Base-by-base conservation (phyloP, 2,797 vertebrate genomes). In the Sorex maritimensis region DNA sequence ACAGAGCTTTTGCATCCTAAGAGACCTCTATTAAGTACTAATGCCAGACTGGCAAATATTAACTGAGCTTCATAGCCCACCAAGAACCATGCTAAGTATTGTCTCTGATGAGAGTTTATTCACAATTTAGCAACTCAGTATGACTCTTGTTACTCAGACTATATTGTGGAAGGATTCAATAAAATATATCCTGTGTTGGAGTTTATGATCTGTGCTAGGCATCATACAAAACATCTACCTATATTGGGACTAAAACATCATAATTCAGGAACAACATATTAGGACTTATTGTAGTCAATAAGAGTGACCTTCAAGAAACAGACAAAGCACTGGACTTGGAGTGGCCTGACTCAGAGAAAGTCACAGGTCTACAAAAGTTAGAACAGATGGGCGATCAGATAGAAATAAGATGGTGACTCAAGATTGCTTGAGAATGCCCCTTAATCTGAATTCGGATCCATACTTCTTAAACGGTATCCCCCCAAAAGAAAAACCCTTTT, bases 401-500 rank as follows among this genome's bases (percentile, higher is more conserved):
- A 4, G 44, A 61, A 81, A 30, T 41, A 84, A 13, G 61, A 91
- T 0, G 13, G 30, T 13, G 68, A 84, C 30, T 90, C 21, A 17
- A 69, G 26, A 80, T 6, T 6, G 49, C 46, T 74, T 74, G 41
- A 58, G 49, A 61, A 67, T 61, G 14, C 41, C 41, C 81, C 44
- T 94, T 79, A 84, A 92, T 82, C 44, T 74, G 92, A 44, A 93
- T 63, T 84, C 55, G 49, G 28, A 41, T n/a, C 88, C 84, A 81
- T 79, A 44, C 71, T 85, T 30, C 30, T 93, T 91, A 83, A 90
- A 89, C 26, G 72, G 81, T 69, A 85, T 52, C 68, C 21, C 67
- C 9, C 23, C 15, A 67, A 78, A 44, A 10, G 17, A 71, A 78
- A 44, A 10, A 21, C 86, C 69, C 55, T n/a, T 17, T n/a, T 72